Percentiles rank a stretch among this genome's conserved stretches.
These are phyloP conservation scores for Pipistrellus pygmaeus DNA, from an alignment of 2,797 vertebrate species.

Conservation along the genomic window DNA sequence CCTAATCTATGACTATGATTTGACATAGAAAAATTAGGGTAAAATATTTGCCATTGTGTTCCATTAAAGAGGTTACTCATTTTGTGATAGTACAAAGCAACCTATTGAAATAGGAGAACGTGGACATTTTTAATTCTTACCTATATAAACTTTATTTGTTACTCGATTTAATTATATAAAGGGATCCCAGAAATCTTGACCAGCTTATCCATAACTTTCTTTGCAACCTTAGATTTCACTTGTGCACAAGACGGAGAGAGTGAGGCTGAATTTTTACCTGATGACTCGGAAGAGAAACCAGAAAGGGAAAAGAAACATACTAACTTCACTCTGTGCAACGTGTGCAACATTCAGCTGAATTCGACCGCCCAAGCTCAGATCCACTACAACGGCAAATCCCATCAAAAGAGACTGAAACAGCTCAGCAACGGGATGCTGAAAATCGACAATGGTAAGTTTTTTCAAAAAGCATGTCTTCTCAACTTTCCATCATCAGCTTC, in stretches of 20 bases:
- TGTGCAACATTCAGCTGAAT: slow-evolving; percentile 90
- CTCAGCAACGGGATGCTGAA: slow-evolving; percentile 86
- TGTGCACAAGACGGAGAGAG: slow-evolving; percentile 78
- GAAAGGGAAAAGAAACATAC: slow-evolving; percentile 87
- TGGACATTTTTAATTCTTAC: background rate
- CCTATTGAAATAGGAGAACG: background rate
- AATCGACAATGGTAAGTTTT: slow-evolving; percentile 84
- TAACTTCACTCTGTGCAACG: slow-evolving; percentile 88
- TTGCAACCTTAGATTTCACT: slow-evolving; percentile 82
- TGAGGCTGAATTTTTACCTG: slow-evolving; percentile 83
- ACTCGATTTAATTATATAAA: slow-evolving; percentile 46
- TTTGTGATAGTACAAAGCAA: background rate
- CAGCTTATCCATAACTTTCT: slow-evolving; percentile 62
- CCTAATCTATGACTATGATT: background rate
- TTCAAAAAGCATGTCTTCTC: background rate
- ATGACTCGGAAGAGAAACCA: slow-evolving; percentile 84
- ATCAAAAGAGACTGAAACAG: slow-evolving; percentile 89
- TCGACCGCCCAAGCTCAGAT: slow-evolving; percentile 89
- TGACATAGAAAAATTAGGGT: background rate
- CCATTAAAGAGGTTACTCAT: background rate
- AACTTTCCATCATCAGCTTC: background rate
- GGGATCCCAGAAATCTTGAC: slow-evolving; percentile 73
- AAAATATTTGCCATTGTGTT: background rate
- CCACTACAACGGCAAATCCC: slow-evolving; percentile 90
- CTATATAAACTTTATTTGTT: background rate